Base-by-base conservation (phyloP, 2,113 vertebrate species). In the Hemiscyllium ocellatum region DNA sequence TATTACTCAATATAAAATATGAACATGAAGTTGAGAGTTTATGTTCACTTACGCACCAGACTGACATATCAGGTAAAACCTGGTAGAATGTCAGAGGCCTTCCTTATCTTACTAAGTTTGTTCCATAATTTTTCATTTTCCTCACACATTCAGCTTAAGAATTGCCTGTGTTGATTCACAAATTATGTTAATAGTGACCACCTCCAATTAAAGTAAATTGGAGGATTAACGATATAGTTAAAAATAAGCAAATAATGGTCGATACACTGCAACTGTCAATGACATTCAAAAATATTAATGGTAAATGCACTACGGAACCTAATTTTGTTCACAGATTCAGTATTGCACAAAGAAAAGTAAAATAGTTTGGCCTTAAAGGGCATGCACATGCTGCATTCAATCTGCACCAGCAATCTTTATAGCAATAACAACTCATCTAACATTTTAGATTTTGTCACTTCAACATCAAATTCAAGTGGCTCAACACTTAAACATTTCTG, bases 251-350 rank as follows among this genome's bases (percentile, higher is more conserved):
- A 69, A 69, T 69, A 17, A 87, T 87, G 33, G 65, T 93, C 24
- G 70, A 70, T 47, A 52, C 72, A 95, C 69, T 70, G 69, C 42
- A 72, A 95, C 50, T 69, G 50, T 26, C 42, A 95, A 95, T 70
- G 50, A 95, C 94, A 95, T 47, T 72, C 42, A 76, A 70, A 90
- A 90, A 13, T 42, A 76, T 95, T 95, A 50, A 95, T 52, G 68
- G 94, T 95, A 70, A 68, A 95, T 72, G 17, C 42, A 52, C 52
- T 29, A 69, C 69, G 50, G 47, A 66, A 68, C 33, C 68, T 52
- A 33, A 76, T 95, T 95, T 95, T 50, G 12, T 5, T 50, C 68
- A 95, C 68, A 70, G 20, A 95, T 72, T 95, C 69, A 95, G 42
- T 47, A 95, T 4, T 70, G 50, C 66, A 42, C 47, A 66, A 52